Conservation (phyloP, 2,797 vertebrate species). For the Molossus molossus region DNA sequence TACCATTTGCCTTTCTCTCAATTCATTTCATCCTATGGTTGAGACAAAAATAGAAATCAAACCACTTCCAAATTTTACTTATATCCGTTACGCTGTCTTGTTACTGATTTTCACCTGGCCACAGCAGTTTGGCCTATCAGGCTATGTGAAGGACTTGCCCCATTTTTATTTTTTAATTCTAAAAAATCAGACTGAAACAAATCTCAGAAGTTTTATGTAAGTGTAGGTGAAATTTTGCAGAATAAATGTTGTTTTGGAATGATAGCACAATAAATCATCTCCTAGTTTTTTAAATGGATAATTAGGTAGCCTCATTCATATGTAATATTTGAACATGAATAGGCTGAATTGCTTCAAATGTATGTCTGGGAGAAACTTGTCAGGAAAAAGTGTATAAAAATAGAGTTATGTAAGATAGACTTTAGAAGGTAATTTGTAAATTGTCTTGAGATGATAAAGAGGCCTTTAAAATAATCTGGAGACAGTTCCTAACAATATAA, state of each 20-base stretch:
- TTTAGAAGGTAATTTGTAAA: constrained; percentile 5
- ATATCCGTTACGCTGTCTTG: not conserved
- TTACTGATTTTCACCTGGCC: not conserved
- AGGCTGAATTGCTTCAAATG: constrained; percentile 8
- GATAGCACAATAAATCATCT: not conserved
- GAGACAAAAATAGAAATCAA: constrained; percentile 24
- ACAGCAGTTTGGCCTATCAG: too few species aligned
- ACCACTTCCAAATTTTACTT: not conserved
- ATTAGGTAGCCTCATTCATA: not conserved
- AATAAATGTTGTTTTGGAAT: not conserved
- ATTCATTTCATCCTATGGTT: not conserved
- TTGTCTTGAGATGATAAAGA: not conserved
- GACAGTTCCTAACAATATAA: not conserved
- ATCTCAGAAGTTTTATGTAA: not conserved
- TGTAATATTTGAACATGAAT: not conserved
- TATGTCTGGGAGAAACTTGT: not conserved
- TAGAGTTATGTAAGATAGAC: not conserved
- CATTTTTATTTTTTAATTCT: not conserved
- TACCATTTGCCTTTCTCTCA: not conserved
- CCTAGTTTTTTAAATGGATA: not conserved
- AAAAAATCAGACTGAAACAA: constrained; percentile 44
- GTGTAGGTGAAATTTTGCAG: not conserved
- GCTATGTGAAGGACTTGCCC: not conserved
- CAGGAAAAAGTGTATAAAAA: not conserved
- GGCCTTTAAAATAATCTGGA: not conserved